phyloP scores from a whole-genome alignment of 2,797 vertebrate species.

The Tapirus indicus region DNA sequence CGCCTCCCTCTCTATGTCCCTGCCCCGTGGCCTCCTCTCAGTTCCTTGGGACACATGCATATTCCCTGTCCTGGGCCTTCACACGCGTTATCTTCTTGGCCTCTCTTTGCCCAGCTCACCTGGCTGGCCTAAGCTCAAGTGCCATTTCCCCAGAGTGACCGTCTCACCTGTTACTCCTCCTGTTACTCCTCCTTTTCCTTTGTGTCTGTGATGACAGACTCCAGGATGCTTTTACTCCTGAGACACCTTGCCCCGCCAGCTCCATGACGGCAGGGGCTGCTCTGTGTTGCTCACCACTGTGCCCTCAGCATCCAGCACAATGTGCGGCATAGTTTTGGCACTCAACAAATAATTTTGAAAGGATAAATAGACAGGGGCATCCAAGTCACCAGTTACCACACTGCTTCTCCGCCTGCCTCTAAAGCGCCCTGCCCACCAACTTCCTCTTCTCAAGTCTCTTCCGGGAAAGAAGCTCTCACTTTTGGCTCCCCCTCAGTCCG shows the following conservation, averaged over 20 bases:
- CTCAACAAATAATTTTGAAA: not conserved
- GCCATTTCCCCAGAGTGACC: rapidly evolving
- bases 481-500: not conserved
- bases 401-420: not conserved
- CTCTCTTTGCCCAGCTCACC: not conserved
- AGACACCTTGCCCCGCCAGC: not conserved
- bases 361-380: not conserved
- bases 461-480: not conserved
- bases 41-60: rapidly evolving
- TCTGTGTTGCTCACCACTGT: not conserved
- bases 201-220: no score
- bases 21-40: not conserved
- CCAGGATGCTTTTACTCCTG: not conserved
- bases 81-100: not conserved
- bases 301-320: not conserved
- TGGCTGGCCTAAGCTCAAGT: not conserved
- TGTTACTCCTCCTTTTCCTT: not conserved
- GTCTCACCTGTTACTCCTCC: not conserved
- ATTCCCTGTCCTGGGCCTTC: not conserved
- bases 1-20: not conserved
- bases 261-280: not conserved
- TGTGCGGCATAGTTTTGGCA: not conserved
- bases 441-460: not conserved
- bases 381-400: not conserved
- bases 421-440: rapidly evolving